These are phyloP conservation scores for Sporophila hypoxantha DNA, from an alignment of 2,113 vertebrate species.

Conservation along the genomic window DNA sequence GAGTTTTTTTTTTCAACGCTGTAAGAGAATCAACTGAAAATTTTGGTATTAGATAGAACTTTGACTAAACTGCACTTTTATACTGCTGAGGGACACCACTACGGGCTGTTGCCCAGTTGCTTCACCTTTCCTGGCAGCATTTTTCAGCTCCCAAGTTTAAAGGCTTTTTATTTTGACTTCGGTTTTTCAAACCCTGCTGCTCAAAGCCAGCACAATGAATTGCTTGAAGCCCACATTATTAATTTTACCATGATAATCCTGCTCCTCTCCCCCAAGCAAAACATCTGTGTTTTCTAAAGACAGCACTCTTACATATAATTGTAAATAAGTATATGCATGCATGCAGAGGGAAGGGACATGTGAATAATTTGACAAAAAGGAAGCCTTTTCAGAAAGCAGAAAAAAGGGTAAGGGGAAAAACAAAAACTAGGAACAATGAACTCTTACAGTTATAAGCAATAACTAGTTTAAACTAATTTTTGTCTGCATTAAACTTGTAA, in stretches of 20 bases:
- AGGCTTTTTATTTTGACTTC: not conserved
- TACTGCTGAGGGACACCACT: not conserved
- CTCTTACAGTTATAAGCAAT: not conserved
- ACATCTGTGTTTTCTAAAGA: conserved; percentile 3
- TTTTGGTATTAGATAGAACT: not conserved
- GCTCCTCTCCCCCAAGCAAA: conserved; percentile 13
- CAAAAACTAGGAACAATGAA: not conserved
- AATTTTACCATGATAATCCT: conserved; percentile 3
- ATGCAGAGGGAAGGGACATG: not conserved
- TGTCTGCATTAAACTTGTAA: not conserved
- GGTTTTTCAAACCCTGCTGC: not conserved
- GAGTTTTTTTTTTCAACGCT: not conserved
- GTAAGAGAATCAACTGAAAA: not conserved
- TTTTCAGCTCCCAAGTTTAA: not conserved
- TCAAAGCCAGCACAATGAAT: not conserved
- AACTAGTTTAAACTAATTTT: not conserved
- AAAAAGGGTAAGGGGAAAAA: not conserved
- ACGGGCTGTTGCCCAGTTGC: not conserved
- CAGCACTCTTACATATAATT: not conserved
- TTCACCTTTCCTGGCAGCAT: not conserved
- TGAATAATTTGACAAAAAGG: not conserved
- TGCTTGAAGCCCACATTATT: not conserved
- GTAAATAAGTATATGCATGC: not conserved
- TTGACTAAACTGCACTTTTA: not conserved
- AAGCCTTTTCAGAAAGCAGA: not conserved